Evolutionary conservation across 1,140 invertebrate genomes (phyloP).

Genomic region (Idris sp.): DNA sequence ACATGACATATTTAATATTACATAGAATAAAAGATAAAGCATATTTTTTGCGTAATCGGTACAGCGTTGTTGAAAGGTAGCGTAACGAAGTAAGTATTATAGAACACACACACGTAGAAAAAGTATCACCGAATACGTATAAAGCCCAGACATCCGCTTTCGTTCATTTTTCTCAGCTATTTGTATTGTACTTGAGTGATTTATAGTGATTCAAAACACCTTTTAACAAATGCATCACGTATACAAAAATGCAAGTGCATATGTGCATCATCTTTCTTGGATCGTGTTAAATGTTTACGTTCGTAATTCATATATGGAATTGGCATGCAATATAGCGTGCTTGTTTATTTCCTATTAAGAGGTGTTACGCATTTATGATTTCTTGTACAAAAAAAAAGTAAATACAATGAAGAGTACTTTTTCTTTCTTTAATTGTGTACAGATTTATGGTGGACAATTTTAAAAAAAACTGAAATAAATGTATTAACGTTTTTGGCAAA

Average conservation of each 20-base stretch:
- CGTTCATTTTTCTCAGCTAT: constrained; percentile 21
- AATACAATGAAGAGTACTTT: constrained; percentile 34
- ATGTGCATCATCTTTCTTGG: constrained; percentile 32
- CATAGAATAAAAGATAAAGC: constrained; percentile 25
- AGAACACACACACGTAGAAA: constrained; percentile 9
- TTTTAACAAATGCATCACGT: constrained; percentile 23
- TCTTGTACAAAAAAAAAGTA: constrained; percentile 29
- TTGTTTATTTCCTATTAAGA: constrained; percentile 57
- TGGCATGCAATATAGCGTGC: constrained; percentile 57
- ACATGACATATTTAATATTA: constrained; percentile 19
- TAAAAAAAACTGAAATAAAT: too few species aligned
- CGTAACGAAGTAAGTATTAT: constrained; percentile 29
- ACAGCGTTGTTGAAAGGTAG: constrained; percentile 42
- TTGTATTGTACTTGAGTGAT: constrained; percentile 22
- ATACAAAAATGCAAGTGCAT: constrained; percentile 24
- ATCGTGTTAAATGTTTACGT: constrained; percentile 42
- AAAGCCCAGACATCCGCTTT: constrained; percentile 42
- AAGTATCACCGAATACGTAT: constrained; percentile 22
- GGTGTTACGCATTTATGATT: constrained; percentile 58
- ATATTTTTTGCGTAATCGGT: constrained; percentile 27
- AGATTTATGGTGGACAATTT: constrained; percentile 32
- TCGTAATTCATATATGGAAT: constrained; percentile 45
- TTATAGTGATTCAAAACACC: constrained; percentile 14
- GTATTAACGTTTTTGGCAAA: too few species aligned
- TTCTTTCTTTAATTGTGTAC: constrained; percentile 29